Conservation (phyloP, 2,888 invertebrate genomes). For the Chironomus riparius region DNA sequence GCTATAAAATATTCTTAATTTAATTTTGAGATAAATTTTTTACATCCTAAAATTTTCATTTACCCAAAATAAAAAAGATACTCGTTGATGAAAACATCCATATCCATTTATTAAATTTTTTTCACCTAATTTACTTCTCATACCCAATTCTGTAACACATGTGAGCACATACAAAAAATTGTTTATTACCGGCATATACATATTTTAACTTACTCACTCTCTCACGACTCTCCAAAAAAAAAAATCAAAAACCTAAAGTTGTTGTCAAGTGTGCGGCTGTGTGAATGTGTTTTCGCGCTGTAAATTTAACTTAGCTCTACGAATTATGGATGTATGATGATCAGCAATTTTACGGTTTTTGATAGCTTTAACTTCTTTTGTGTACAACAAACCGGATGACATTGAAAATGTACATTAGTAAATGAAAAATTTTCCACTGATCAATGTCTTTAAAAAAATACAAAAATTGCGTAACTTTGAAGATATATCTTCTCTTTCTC, state of each 20-base stretch:
- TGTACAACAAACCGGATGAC: not conserved
- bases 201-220: not conserved
- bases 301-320: too few relatives aligned
- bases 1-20: not conserved
- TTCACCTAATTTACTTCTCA: not conserved
- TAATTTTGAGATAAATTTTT: not conserved
- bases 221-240: not conserved
- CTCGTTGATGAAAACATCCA: not conserved
- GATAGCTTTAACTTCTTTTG: not conserved
- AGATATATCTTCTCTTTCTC: too few relatives aligned
- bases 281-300: not conserved
- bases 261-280: not conserved
- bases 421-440: not conserved
- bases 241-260: not conserved
- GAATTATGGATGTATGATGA: not conserved
- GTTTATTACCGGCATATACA: not conserved
- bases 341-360: not conserved
- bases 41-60: not conserved
- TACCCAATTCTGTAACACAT: not conserved
- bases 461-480: not conserved
- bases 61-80: not conserved
- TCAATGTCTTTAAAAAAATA: not conserved
- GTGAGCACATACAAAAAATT: not conserved
- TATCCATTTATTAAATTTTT: not conserved
- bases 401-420: not conserved